These are phyloP conservation scores for Trinectes maculatus DNA, from an alignment of 2,113 vertebrate genomes.

Conservation along the genomic window DNA sequence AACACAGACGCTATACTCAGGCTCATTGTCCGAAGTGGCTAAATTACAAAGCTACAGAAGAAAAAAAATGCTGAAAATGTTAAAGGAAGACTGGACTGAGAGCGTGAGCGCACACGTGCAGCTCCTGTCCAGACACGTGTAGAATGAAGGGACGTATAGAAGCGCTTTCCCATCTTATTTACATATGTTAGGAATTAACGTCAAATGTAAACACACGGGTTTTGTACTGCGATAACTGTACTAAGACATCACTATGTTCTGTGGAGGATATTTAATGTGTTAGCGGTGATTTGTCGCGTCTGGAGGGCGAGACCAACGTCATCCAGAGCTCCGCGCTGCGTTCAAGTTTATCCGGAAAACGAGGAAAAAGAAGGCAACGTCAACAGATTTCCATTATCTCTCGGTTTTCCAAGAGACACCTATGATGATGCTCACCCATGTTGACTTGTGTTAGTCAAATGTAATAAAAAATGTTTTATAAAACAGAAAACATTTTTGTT, in stretches of 20 bases:
- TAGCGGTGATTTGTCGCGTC: constrained; percentile 20
- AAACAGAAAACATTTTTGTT: too few relatives aligned
- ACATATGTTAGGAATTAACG: too few relatives aligned
- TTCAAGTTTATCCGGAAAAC: constrained; percentile 2
- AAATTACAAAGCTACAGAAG: background rate
- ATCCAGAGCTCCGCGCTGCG: constrained; percentile 20
- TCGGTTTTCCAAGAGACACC: background rate
- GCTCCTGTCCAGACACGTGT: constrained; percentile 54
- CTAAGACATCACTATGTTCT: background rate
- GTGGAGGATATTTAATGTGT: background rate
- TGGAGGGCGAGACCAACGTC: constrained; percentile 47
- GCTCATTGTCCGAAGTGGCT: background rate
- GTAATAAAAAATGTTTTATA: too few relatives aligned
- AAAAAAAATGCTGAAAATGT: background rate
- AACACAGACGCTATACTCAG: background rate
- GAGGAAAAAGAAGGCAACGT: too few relatives aligned
- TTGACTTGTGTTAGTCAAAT: too few relatives aligned
- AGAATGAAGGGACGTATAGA: background rate
- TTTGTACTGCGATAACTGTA: too few relatives aligned
- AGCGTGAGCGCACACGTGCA: constrained; percentile 56
- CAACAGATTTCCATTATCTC: too few relatives aligned
- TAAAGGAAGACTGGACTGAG: constrained; percentile 2
- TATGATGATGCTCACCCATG: too few relatives aligned
- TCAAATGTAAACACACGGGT: too few relatives aligned
- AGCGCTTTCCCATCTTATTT: background rate